These are phyloP conservation scores for Platysteira castanea DNA, from an alignment of 2,113 vertebrate genomes.

Conservation along the genomic window DNA sequence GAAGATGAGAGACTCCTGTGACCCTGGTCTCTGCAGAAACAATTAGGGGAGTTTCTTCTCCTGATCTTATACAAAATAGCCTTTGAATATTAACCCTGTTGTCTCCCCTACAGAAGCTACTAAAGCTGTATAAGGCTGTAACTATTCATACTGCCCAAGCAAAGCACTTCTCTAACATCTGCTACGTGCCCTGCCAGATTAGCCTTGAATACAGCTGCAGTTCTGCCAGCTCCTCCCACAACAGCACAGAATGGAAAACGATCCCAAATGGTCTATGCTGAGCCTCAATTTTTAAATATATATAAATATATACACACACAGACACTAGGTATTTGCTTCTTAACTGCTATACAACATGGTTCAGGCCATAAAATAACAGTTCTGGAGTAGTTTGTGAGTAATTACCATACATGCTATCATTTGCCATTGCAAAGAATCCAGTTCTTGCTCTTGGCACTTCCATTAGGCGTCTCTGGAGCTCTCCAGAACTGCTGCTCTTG, in stretches of 20 bases:
- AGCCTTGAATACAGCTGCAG: slow-evolving; percentile 47
- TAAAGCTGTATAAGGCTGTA: not conserved
- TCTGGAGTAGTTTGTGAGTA: not conserved
- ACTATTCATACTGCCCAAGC: not conserved
- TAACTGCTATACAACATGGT: not conserved
- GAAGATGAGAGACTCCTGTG: not conserved
- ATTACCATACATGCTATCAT: not conserved
- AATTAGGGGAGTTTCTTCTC: not conserved
- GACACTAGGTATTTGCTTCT: not conserved
- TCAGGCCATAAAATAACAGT: not conserved
- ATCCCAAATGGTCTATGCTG: slow-evolving; percentile 7
- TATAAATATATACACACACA: not conserved
- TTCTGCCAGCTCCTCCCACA: slow-evolving; percentile 60
- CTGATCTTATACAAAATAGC: not conserved
- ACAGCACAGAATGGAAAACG: slow-evolving; percentile 59
- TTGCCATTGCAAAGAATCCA: not conserved
- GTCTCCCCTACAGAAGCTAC: not conserved
- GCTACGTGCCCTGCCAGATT: slow-evolving; percentile 56
- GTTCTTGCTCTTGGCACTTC: not conserved
- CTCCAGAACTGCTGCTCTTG: not conserved
- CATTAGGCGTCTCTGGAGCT: not conserved
- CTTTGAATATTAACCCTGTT: not conserved
- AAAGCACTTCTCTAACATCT: slow-evolving; percentile 54
- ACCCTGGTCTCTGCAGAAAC: not conserved
- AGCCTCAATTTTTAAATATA: slow-evolving; percentile 2